These are phyloP conservation scores for Noctua fimbriata DNA, from an alignment of 2,888 invertebrate genomes.

Conservation along the genomic window DNA sequence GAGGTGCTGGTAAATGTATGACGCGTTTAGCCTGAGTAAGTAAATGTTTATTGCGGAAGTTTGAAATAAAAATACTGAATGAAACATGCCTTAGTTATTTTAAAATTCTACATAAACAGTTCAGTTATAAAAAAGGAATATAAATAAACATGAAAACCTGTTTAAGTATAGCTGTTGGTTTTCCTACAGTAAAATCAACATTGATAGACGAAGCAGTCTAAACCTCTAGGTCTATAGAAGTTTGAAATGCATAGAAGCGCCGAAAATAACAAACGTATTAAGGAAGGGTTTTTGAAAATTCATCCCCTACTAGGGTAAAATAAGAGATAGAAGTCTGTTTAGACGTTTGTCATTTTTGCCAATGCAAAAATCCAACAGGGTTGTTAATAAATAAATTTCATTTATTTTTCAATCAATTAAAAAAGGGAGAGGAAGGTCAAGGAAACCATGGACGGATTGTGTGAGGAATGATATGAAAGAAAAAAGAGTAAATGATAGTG, in stretches of 20 bases:
- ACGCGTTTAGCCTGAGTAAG: neutral
- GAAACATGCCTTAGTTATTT: conserved; percentile 16
- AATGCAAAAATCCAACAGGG: neutral
- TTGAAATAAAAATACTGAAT: conserved; percentile 12
- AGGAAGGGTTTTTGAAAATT: neutral
- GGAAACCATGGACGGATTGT: too few species aligned
- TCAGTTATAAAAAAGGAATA: conserved; percentile 2
- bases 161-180: neutral
- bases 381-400: neutral
- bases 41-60: conserved; percentile 12
- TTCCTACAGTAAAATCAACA: neutral
- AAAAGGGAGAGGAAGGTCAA: too few species aligned
- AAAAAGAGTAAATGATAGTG: too few species aligned
- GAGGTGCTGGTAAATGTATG: neutral
- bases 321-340: neutral
- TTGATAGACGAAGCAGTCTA: neutral
- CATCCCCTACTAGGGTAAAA: neutral
- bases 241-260: neutral
- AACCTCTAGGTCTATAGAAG: neutral
- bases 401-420: neutral
- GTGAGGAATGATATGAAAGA: too few species aligned
- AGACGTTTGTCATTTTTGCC: neutral
- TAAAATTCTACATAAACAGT: conserved; percentile 10
- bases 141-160: neutral
- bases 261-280: neutral